phyloP scores from a whole-genome alignment of 1,140 invertebrate species.

The Tachypleus tridentatus region DNA sequence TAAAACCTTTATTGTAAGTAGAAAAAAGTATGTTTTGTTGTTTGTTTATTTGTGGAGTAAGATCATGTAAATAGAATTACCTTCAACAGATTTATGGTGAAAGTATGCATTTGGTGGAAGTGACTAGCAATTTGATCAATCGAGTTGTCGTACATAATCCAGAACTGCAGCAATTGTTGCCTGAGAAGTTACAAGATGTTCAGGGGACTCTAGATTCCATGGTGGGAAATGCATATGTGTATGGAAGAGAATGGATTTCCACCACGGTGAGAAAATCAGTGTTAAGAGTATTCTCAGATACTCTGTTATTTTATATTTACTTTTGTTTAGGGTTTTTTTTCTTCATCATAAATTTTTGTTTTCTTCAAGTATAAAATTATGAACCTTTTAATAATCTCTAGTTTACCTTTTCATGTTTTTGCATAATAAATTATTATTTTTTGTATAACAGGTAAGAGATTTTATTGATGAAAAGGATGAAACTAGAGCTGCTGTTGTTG shows the following conservation, averaged over 20 bases:
- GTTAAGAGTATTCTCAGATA: not conserved
- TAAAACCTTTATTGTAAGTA: not conserved
- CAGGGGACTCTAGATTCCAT: slow-evolving; percentile 64
- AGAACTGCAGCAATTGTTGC: slow-evolving; percentile 59
- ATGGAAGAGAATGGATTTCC: slow-evolving; percentile 73
- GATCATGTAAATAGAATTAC: no score
- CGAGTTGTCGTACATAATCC: slow-evolving; percentile 76
- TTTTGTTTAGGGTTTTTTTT: no score
- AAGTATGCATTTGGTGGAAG: slow-evolving; percentile 79
- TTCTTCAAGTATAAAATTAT: no score
- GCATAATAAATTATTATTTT: not conserved
- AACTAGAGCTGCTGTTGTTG: slow-evolving; percentile 66
- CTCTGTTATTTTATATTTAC: no score
- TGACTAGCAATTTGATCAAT: slow-evolving; percentile 79
- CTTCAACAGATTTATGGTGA: slow-evolving; percentile 73
- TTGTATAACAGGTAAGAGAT: slow-evolving; percentile 47
- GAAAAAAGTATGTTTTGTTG: no score
- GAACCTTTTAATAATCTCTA: no score
- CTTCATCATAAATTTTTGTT: no score
- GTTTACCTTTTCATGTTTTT: no score
- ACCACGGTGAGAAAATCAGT: slow-evolving; percentile 47
- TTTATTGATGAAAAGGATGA: slow-evolving; percentile 67
- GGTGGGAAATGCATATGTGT: slow-evolving; percentile 80
- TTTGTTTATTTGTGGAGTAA: no score
- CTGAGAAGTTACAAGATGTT: slow-evolving; percentile 38